Conservation (phyloP, 2,888 invertebrate genomes). For the Spodoptera exigua region DNA sequence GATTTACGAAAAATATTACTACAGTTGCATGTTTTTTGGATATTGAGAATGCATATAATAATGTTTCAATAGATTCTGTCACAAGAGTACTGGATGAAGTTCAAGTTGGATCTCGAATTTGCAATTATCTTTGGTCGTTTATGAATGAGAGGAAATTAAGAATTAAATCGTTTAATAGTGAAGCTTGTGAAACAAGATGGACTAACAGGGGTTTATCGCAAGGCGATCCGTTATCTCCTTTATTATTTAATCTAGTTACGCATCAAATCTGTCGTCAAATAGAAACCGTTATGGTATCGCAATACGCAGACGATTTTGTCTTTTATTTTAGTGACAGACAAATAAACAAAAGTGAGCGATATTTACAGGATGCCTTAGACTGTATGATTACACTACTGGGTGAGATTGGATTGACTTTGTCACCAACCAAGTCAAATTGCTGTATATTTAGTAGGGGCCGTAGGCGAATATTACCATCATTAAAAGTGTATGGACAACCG, state of each 20-base stretch:
- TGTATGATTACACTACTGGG: neutral
- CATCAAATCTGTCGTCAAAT: neutral
- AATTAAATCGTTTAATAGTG: neutral
- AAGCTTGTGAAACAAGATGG: neutral
- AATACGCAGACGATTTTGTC: constrained; percentile 1
- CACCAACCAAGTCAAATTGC: neutral
- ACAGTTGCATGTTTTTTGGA: neutral
- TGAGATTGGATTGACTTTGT: constrained; percentile 7
- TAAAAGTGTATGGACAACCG: neutral
- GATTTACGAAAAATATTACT: neutral
- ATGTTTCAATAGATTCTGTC: neutral
- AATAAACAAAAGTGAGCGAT: neutral
- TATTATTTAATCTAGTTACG: neutral
- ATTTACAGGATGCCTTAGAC: constrained; percentile 2
- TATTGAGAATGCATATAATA: neutral
- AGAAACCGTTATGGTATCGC: neutral
- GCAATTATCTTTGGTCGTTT: neutral
- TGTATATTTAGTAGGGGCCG: neutral
- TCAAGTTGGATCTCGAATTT: neutral
- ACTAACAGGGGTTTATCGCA: neutral
- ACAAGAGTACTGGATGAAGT: neutral
- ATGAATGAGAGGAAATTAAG: neutral
- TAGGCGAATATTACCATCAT: neutral
- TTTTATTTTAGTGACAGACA: neutral
- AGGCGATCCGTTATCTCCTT: neutral